Conservation (phyloP, 2,888 invertebrate species). For the Stenolophus ochropezus region DNA sequence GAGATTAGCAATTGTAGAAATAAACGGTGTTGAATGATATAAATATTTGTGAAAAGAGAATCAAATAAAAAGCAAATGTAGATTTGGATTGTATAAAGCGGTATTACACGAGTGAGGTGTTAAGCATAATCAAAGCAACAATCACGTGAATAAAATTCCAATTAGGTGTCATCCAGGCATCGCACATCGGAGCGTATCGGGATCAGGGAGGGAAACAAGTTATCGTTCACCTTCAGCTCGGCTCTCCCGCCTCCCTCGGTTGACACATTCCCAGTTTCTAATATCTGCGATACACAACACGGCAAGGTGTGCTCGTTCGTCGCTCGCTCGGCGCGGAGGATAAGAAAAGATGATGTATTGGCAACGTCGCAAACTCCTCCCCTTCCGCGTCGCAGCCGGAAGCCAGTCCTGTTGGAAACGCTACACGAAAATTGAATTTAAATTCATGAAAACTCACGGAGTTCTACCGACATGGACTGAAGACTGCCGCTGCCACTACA, state of each 20-base stretch:
- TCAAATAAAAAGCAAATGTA: background rate
- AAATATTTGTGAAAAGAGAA: background rate
- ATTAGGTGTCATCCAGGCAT: constrained; percentile 18
- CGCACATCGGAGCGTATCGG: constrained; percentile 8
- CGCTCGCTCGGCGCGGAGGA: constrained; percentile 53
- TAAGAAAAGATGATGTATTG: constrained; percentile 71
- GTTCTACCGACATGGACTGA: constrained; percentile 62
- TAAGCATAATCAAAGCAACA: constrained; percentile 37
- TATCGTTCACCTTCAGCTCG: constrained; percentile 50
- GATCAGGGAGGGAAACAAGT: constrained; percentile 30
- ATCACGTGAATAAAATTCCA: constrained; percentile 44
- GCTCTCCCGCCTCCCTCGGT: constrained; percentile 11
- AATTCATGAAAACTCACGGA: constrained; percentile 72
- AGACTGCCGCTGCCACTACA: background rate
- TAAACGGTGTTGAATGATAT: background rate
- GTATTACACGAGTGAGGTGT: constrained; percentile 18
- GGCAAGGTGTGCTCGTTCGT: constrained; percentile 25
- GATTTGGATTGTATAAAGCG: background rate
- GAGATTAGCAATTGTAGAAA: background rate
- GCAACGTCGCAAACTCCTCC: constrained; percentile 62
- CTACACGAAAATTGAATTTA: constrained; percentile 72
- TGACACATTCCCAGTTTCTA: constrained; percentile 45
- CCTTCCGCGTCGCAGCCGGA: constrained; percentile 36
- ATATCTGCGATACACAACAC: constrained; percentile 42
- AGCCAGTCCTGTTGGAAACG: constrained; percentile 68